These are phyloP conservation scores for Lobophora halterata DNA, from an alignment of 2,888 invertebrate genomes.

Conservation along the genomic window DNA sequence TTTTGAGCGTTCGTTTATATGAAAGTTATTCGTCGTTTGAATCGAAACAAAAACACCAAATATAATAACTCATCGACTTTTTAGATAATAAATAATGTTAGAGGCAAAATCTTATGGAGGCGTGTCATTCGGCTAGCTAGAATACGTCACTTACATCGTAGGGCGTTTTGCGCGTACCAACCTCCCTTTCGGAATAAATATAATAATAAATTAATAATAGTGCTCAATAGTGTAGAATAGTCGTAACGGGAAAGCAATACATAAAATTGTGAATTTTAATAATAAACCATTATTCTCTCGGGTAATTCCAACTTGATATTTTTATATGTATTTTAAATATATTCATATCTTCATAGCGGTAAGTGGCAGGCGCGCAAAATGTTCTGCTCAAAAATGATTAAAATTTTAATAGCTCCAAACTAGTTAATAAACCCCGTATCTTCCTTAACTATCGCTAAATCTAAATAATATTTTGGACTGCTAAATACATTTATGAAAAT, in stretches of 20 bases:
- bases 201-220: constrained; percentile 65
- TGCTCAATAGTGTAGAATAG: constrained; percentile 72
- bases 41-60: constrained; percentile 79
- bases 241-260: constrained; percentile 71
- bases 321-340: constrained; percentile 79
- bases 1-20: constrained; percentile 30
- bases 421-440: constrained; percentile 4
- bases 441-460: constrained; percentile 3
- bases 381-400: constrained; percentile 30
- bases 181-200: constrained; percentile 66
- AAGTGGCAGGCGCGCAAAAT: constrained; percentile 61
- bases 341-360: constrained; percentile 78
- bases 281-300: constrained; percentile 49
- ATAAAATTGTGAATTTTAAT: constrained; percentile 64
- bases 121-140: constrained; percentile 60
- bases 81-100: constrained; percentile 76
- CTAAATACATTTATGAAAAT: constrained; percentile 18
- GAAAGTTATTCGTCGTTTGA: constrained; percentile 47
- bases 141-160: constrained; percentile 55
- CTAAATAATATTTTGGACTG: constrained; percentile 21
- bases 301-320: constrained; percentile 72
- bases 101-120: constrained; percentile 71
- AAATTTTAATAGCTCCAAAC: constrained; percentile 31
- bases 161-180: constrained; percentile 65
- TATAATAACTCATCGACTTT: constrained; percentile 78